These are phyloP conservation scores for Polypterus bichir DNA, from an alignment of 2,113 vertebrate genomes.

Conservation along the genomic window DNA sequence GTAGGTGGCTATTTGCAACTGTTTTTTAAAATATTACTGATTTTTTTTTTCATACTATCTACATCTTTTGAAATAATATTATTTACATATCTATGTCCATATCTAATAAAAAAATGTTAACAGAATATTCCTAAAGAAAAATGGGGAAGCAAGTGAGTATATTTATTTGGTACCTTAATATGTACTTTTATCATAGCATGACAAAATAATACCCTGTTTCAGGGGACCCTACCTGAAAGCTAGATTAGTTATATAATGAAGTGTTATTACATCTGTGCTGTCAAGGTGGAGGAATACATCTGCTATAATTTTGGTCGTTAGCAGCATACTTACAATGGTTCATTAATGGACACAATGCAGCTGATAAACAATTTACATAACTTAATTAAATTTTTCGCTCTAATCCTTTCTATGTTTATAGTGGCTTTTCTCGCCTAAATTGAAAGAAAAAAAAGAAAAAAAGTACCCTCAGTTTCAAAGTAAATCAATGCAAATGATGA, in stretches of 20 bases:
- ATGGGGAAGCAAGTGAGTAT: too few species aligned
- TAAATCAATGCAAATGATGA: conserved; percentile 42
- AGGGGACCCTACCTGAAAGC: too few species aligned
- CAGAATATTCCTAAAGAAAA: too few species aligned
- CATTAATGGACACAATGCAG: conserved; percentile 6
- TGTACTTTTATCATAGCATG: too few species aligned
- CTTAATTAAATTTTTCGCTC: conserved; percentile 35
- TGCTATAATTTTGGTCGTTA: not conserved
- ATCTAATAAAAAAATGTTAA: too few species aligned
- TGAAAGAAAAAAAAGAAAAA: conserved; percentile 1
- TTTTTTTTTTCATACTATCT: too few species aligned
- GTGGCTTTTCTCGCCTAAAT: not conserved
- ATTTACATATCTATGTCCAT: too few species aligned
- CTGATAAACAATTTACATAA: conserved; percentile 36
- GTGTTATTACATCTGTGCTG: not conserved
- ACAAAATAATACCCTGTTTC: too few species aligned
- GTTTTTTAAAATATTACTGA: too few species aligned
- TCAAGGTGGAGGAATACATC: not conserved
- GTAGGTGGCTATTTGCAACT: too few species aligned
- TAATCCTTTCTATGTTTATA: conserved; percentile 12
- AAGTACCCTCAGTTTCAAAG: conserved; percentile 28
- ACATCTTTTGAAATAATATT: too few species aligned
- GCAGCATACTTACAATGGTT: conserved; percentile 3
- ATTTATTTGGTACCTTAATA: too few species aligned
- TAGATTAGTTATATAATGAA: not conserved